Evolutionary conservation across 1,140 invertebrate species (phyloP).

Genomic region (Drosophila insularis): DNA sequence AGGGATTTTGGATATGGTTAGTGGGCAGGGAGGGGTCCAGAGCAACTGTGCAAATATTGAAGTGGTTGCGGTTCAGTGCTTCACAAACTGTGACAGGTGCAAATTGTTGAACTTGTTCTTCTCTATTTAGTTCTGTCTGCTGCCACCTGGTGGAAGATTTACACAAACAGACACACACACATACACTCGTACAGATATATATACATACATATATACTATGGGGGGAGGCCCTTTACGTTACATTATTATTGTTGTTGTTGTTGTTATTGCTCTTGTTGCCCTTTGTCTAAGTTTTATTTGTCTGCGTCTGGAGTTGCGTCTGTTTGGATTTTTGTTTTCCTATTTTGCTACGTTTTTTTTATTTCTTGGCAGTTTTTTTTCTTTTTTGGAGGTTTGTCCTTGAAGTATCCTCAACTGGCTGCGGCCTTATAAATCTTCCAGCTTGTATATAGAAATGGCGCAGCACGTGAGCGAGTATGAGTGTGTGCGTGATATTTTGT

Average conservation of each 20-base stretch:
- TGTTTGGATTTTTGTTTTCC: slow-evolving; percentile 44
- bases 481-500: slow-evolving; percentile 20
- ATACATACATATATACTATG: background rate
- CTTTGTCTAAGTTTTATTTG: slow-evolving; percentile 62
- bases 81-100: slow-evolving; percentile 64
- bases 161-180: slow-evolving; percentile 13
- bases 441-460: slow-evolving; percentile 60
- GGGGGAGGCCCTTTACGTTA: slow-evolving; percentile 17
- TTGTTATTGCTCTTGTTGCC: slow-evolving; percentile 38
- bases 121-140: slow-evolving; percentile 28
- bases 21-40: slow-evolving; percentile 4
- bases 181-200: background rate
- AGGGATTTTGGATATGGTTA: no score
- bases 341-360: slow-evolving; percentile 11
- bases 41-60: slow-evolving; percentile 61
- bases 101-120: slow-evolving; percentile 64
- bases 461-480: slow-evolving; percentile 54
- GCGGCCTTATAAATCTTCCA: slow-evolving; percentile 70
- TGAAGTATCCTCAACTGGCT: slow-evolving; percentile 69
- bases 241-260: slow-evolving; percentile 22
- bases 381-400: slow-evolving; percentile 58
- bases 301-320: slow-evolving; percentile 65
- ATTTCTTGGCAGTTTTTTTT: slow-evolving; percentile 16
- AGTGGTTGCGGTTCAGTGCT: slow-evolving; percentile 45
- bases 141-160: slow-evolving; percentile 48